A percentile compares a stretch with the other conserved stretches of the same genome.
Evolutionary conservation across 2,797 vertebrate genomes (phyloP).

Genomic region (Cyclopterus lumpus): DNA sequence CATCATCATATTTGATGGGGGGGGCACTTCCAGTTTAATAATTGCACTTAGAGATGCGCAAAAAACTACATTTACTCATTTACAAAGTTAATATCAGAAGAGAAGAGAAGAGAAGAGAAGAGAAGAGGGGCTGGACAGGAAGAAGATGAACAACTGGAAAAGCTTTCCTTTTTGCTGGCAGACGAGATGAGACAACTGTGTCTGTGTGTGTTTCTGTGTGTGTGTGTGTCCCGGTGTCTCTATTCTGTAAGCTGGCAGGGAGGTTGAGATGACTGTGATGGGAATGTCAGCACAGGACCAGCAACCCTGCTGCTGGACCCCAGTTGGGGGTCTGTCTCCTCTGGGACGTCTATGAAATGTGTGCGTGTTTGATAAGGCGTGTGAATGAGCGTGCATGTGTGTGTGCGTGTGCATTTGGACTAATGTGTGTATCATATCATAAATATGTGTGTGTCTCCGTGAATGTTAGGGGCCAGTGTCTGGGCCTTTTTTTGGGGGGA

Average conservation of each 20-base stretch:
- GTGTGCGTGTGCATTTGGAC: constrained; percentile 33
- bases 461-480: constrained; percentile 59
- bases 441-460: constrained; percentile 54
- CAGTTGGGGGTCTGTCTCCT: constrained; percentile 74
- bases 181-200: constrained; percentile 36
- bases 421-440: constrained; percentile 58
- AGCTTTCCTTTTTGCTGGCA: constrained; percentile 36
- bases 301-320: constrained; percentile 75
- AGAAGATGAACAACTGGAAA: constrained; percentile 41
- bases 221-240: constrained; percentile 39
- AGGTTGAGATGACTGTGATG: constrained; percentile 61
- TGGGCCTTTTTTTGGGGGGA: constrained; percentile 60
- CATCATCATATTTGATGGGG: not conserved
- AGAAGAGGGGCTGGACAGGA: constrained; percentile 17
- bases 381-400: constrained; percentile 33
- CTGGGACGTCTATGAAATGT: constrained; percentile 63
- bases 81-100: constrained; percentile 17
- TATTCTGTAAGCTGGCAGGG: constrained; percentile 45
- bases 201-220: constrained; percentile 20
- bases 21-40: not conserved
- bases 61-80: not conserved
- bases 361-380: constrained; percentile 47
- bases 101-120: constrained; percentile 5
- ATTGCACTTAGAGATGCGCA: not conserved
- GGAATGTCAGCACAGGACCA: constrained; percentile 73